phyloP scores from a whole-genome alignment of 1,140 invertebrate genomes.

The Rhagoletis zephyria region DNA sequence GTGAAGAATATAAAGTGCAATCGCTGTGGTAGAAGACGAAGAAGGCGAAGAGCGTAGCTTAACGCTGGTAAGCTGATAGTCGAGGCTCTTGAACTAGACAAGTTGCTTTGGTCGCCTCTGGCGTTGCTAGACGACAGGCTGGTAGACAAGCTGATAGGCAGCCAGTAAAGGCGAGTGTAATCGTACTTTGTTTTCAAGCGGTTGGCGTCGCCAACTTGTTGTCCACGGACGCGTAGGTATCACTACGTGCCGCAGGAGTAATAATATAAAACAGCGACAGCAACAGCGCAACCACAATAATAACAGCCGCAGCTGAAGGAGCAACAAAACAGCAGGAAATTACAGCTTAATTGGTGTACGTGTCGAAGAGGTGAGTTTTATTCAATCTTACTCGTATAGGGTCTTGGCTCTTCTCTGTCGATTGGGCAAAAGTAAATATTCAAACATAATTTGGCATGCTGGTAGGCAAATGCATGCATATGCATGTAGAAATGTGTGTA shows the following conservation, averaged over 20 bases:
- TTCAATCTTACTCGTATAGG: neutral
- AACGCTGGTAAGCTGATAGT: too few relatives aligned
- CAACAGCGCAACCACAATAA: neutral
- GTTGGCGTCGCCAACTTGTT: neutral
- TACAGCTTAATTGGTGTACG: slow-evolving; percentile 21
- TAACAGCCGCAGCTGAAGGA: neutral
- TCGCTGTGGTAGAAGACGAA: too few relatives aligned
- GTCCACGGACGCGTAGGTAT: neutral
- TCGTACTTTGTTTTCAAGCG: neutral
- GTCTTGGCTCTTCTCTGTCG: neutral
- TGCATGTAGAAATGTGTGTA: too few relatives aligned
- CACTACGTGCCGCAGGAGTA: neutral
- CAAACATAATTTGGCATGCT: too few relatives aligned
- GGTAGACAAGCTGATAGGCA: too few relatives aligned
- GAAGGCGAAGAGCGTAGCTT: too few relatives aligned
- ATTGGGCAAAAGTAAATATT: neutral
- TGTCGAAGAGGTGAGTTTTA: slow-evolving; percentile 27
- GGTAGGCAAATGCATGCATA: too few relatives aligned
- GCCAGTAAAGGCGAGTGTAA: neutral
- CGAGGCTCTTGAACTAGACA: neutral
- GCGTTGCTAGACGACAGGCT: neutral
- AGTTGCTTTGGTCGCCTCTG: neutral
- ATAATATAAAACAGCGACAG: neutral
- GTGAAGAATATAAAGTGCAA: too few relatives aligned
- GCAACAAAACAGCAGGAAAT: neutral